These are phyloP conservation scores for Cyclina sinensis DNA, from an alignment of 1,140 invertebrate species.

Conservation along the genomic window DNA sequence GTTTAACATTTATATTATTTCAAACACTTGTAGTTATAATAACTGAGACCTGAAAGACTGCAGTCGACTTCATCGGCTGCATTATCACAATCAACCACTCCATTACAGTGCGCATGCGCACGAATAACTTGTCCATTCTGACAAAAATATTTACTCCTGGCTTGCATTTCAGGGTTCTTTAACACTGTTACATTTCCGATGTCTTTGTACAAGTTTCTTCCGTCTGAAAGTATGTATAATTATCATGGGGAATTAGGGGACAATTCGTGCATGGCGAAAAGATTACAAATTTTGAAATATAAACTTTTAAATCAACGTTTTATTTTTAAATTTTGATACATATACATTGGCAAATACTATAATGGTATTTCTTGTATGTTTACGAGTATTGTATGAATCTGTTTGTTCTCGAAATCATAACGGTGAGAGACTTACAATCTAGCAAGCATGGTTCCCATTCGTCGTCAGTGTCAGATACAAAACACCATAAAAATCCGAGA, in stretches of 20 bases:
- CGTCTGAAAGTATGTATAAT: too few relatives aligned
- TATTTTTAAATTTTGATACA: too few relatives aligned
- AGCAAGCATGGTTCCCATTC: neutral
- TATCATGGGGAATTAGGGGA: neutral
- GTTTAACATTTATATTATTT: too few relatives aligned
- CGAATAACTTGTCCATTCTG: neutral
- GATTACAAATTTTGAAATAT: neutral
- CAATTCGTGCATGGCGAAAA: neutral
- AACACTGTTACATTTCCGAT: too few relatives aligned
- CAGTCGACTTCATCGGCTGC: neutral
- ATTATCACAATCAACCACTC: constrained; percentile 8
- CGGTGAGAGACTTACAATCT: neutral
- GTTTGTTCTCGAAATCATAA: too few relatives aligned
- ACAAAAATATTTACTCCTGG: neutral
- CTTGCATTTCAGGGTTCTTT: neutral
- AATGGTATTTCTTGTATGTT: too few relatives aligned
- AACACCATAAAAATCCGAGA: constrained; percentile 1
- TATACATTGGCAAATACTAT: too few relatives aligned
- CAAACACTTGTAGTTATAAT: too few relatives aligned
- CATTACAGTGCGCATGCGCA: neutral
- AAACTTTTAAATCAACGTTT: too few relatives aligned
- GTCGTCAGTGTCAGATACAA: neutral
- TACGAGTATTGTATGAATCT: too few relatives aligned
- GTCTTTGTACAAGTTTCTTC: too few relatives aligned
- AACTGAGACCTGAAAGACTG: neutral